Base-by-base conservation (phyloP, 2,888 invertebrate species). In the Tenthredo livida region DNA sequence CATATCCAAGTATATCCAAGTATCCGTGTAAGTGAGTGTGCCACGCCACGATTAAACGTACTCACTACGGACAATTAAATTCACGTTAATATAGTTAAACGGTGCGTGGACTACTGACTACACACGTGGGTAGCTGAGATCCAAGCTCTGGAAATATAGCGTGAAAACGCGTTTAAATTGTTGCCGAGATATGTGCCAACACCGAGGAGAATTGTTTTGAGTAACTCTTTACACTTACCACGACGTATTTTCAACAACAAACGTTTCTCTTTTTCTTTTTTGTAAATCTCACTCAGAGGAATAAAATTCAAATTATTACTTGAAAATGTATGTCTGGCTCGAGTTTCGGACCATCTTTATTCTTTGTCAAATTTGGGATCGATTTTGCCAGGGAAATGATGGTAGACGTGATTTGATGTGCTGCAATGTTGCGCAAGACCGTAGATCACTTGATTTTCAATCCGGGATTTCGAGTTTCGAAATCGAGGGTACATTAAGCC, bases 11-110 rank as follows among this genome's bases (percentile, higher is more conserved):
- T n/a, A n/a, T 50, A 50, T 54, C 37, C 65, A 80, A 58, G 80
- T 61, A 61, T 83, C 83, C 47, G 70, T 33, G 61, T 80, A 61
- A 65, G 80, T 65, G 80, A 58, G 80, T 61, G 21, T 25, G 58
- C 40, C 54, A 83, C 67, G 67, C 25, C 65, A 54, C 86, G 88
- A 88, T 89, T 89, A 87, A 88, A 89, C 85, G 73, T 85, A 75
- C 86, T 86, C 86, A 86, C 86, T 88, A 90, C 90, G 90, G 88
- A 85, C 89, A 90, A 90, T 90, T 90, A 90, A 90, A 88, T 86
- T 80, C 86, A 84, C 90, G 90, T 90, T 91, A 90, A 90, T 90
- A 90, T 90, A 88, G 89, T 86, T 86, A 91, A 90, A 91, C 90
- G 91, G 87, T 87, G 87, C 88, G 86, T 88, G 84, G 65, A 72